Base-by-base conservation (phyloP, 2,888 invertebrate species). In the Myathropa florea region DNA sequence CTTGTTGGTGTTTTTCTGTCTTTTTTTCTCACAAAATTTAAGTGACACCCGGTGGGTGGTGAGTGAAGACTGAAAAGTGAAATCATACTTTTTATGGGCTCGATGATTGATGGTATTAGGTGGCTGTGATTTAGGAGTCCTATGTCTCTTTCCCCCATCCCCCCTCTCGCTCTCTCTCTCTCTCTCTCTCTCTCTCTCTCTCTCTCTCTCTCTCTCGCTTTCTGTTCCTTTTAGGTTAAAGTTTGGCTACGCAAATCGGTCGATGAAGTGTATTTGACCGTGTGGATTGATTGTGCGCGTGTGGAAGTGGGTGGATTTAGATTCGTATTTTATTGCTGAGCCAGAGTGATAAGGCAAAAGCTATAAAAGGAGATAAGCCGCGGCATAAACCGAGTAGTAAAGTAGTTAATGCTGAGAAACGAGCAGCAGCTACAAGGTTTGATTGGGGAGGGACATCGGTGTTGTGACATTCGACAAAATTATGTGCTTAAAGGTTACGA, bases 71-170 rank as follows among this genome's bases (percentile, higher is more conserved):
- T 64, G 64, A 82, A 71, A 82, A 75, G 83, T 86, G 73, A 83
- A 82, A 79, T 86, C 86, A 86, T 86, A 78, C 75, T 75, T 86
- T 86, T 86, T 86, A 86, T 86, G 82, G 83, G 65, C 86, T 83
- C 78, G 86, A 83, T 83, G 86, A 86, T 78, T 86, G 86, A 86
- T 76, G 82, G 79, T 83, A 86, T 86, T 82, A 86, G 78, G 78
- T 83, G 73, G 82, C 61, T 86, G 75, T 86, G 82, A 86, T 86
- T 83, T 83, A 86, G 63, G 68, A 46, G 77, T 33, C 72, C 63
- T 55, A 39, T 39, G 14, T 14, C 4, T 36, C 55, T 57, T 67
- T 55, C 71, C 33, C 68, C 75, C 75, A 57, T 65, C 57, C 36
- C 28, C 61, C 63, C 72, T 60, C 65, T 39, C 39, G 39, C 4